Evolutionary conservation across 2,113 vertebrate species (phyloP).

Genomic region (Pseudorectes ferrugineus): DNA sequence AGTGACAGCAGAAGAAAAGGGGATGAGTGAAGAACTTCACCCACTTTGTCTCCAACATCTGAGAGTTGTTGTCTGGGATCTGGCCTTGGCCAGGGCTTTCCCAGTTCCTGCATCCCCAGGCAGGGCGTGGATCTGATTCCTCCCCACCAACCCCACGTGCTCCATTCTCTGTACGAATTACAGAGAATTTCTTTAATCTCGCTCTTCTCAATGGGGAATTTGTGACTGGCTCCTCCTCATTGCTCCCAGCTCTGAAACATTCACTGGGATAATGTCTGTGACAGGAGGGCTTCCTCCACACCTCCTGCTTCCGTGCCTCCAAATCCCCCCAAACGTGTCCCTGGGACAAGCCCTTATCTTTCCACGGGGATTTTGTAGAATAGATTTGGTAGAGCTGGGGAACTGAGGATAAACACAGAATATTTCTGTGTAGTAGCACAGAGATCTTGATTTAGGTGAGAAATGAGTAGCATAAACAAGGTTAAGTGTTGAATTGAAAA

Average conservation of each 20-base stretch:
- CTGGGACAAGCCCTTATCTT: neutral
- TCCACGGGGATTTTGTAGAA: neutral
- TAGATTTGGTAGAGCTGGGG: neutral
- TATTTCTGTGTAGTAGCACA: neutral
- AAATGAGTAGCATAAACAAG: neutral
- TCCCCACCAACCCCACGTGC: rapidly evolving
- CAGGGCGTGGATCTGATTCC: neutral
- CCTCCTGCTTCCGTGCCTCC: neutral
- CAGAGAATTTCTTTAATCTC: neutral
- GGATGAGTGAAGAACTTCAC: neutral
- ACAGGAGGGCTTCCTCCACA: neutral
- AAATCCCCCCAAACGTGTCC: neutral
- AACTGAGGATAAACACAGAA: neutral
- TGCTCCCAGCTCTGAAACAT: neutral
- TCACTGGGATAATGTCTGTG: neutral
- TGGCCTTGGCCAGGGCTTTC: neutral
- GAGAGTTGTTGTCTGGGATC: rapidly evolving
- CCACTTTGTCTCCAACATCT: neutral
- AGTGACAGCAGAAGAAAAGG: neutral
- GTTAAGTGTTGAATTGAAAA: neutral
- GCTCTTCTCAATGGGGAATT: neutral
- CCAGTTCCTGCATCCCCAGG: neutral
- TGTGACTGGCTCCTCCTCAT: neutral
- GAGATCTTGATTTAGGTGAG: neutral
- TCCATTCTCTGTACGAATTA: rapidly evolving